These are phyloP conservation scores for Nomada ruficornis DNA, from an alignment of 2,888 invertebrate genomes.

Conservation along the genomic window DNA sequence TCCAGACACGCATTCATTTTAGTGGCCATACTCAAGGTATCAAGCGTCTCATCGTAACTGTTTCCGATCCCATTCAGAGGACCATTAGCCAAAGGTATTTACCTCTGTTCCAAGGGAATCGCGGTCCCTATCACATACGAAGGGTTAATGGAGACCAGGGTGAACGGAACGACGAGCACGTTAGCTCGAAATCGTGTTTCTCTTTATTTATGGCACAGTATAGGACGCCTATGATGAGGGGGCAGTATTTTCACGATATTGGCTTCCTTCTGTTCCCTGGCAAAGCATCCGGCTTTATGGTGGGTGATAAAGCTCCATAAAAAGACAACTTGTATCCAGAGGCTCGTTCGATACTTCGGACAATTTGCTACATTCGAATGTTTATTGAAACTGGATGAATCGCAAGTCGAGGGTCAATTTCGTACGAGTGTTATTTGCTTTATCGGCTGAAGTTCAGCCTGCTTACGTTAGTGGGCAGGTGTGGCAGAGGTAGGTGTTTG, in stretches of 20 bases:
- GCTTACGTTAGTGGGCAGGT: neutral
- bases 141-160: conserved; percentile 57
- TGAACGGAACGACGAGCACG: conserved; percentile 50
- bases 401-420: neutral
- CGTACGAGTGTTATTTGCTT: neutral
- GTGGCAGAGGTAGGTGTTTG: too few species aligned
- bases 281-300: conserved; percentile 41
- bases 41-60: conserved; percentile 44
- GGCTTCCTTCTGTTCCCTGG: conserved; percentile 27
- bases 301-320: conserved; percentile 34
- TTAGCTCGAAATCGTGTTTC: conserved; percentile 56
- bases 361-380: conserved; percentile 27
- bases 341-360: conserved; percentile 3
- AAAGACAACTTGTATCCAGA: conserved; percentile 16
- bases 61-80: conserved; percentile 47
- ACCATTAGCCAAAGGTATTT: conserved; percentile 59
- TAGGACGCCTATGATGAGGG: conserved; percentile 26
- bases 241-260: conserved; percentile 39
- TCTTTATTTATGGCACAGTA: conserved; percentile 54
- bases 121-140: conserved; percentile 58
- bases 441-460: neutral
- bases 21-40: conserved; percentile 35
- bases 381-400: conserved; percentile 26
- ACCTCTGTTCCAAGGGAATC: conserved; percentile 46
- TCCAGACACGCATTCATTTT: conserved; percentile 44